Base-by-base conservation (phyloP, 2,113 vertebrate species). In the Strix aluco region DNA sequence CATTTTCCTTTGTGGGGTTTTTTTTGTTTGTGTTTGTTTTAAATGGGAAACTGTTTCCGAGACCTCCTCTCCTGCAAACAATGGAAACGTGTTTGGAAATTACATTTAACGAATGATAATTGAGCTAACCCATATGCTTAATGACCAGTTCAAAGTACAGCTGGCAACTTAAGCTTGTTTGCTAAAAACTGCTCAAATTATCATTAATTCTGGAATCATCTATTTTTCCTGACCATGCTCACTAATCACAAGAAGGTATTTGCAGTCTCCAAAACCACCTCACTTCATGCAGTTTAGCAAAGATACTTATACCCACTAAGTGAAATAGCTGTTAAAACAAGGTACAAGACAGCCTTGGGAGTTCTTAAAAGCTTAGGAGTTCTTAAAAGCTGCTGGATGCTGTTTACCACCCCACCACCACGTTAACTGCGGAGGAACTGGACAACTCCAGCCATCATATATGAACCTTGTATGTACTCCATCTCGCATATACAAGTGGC, bases 271-370 rank as follows among this genome's bases (percentile, higher is more conserved):
- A 51, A 88, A 82, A 36, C 52, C 6, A 38, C 32, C 71, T 67
- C 40, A 9, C 40, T 80, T 74, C 57, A 46, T 15, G 38, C 46
- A 82, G 54, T 65, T 75, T 30, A 77, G 46, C 49, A 81, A 49
- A 80, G 11, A 74, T 34, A 75, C 16, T 74, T 84, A 38, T 0
- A 78, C 4, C 10, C 52, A 23, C 21, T 34, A 30, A 55, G 46
- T 40, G 38, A 52, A 81, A 58, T 3, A 18, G 51, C 51, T 65
- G 13, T n/a, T 83, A 38, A 57, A 81, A 71, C 22, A 70, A n/a
- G 2, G 2, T 30, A n/a, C 6, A 29, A 67, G 49, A 52, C 5
- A 55, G 46, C 2, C 0, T 0, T 29, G 58, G n/a, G 32, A 29
- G 40, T 40, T 40, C 40, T 40, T 40, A 40, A 42, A 82, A 80